Evolutionary conservation across 2,113 vertebrate genomes (phyloP).

Genomic region (Cynocephalus volans): DNA sequence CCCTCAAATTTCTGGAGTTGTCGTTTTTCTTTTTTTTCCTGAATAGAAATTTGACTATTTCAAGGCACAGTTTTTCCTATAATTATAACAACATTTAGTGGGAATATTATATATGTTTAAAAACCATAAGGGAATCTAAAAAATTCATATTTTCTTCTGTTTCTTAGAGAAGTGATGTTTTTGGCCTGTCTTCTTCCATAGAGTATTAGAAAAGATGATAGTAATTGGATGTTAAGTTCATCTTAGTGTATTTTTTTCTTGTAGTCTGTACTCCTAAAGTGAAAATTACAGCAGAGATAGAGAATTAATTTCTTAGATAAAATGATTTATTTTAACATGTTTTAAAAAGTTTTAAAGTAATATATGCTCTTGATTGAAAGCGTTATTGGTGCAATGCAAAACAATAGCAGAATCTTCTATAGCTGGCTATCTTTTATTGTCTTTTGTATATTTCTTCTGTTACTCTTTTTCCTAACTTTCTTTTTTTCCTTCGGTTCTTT

Average conservation of each 20-base stretch:
- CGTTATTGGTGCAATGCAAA: background rate
- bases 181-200: background rate
- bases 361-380: background rate
- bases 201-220: background rate
- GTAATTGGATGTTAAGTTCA: background rate
- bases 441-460: background rate
- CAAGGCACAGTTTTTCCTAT: background rate
- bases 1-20: background rate
- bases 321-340: background rate
- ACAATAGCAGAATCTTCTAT: background rate
- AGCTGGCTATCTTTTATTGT: background rate
- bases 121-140: background rate
- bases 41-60: constrained; percentile 53
- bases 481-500: background rate
- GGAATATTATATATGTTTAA: background rate
- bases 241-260: background rate
- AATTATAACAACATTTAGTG: background rate
- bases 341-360: background rate
- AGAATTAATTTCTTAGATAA: constrained; percentile 52
- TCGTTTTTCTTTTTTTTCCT: background rate
- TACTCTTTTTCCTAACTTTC: background rate
- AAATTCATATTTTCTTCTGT: background rate
- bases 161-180: background rate
- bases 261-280: constrained; percentile 22
- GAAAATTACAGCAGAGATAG: background rate